phyloP scores from a whole-genome alignment of 2,888 invertebrate genomes.

The Spatulosminthurus flaviceps region DNA sequence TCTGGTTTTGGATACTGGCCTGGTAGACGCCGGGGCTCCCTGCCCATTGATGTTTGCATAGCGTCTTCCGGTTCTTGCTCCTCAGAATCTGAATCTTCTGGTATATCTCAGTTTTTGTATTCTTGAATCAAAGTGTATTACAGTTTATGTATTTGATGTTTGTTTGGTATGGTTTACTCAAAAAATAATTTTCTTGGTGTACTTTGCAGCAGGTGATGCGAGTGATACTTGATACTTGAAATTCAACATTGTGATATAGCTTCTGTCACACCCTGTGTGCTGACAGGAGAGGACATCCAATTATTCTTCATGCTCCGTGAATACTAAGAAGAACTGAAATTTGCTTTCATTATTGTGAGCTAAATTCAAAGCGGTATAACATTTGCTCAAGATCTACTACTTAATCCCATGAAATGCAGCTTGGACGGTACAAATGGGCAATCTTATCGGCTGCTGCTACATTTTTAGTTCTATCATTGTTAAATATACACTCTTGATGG shows the following conservation, averaged over 20 bases:
- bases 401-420: neutral
- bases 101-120: conserved; percentile 38
- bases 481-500: too few relatives aligned
- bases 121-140: neutral
- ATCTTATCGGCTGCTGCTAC: too few relatives aligned
- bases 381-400: conserved; percentile 43
- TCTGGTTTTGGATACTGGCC: conserved; percentile 54
- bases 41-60: conserved; percentile 61
- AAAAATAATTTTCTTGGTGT: too few relatives aligned
- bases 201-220: conserved; percentile 40
- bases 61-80: conserved; percentile 63
- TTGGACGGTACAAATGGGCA: neutral
- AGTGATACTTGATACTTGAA: conserved; percentile 44
- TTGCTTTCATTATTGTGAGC: conserved; percentile 12
- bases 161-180: too few relatives aligned
- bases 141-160: neutral
- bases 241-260: conserved; percentile 42
- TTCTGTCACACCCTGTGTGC: neutral
- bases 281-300: neutral
- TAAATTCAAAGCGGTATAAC: neutral
- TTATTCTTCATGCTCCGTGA: conserved; percentile 1
- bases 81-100: conserved; percentile 64
- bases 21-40: conserved; percentile 61
- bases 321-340: neutral
- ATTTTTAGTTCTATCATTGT: too few relatives aligned